These are phyloP conservation scores for Bergia sp. DNA, from an alignment of 92 coral and sea anemone species.

Conservation along the genomic window DNA sequence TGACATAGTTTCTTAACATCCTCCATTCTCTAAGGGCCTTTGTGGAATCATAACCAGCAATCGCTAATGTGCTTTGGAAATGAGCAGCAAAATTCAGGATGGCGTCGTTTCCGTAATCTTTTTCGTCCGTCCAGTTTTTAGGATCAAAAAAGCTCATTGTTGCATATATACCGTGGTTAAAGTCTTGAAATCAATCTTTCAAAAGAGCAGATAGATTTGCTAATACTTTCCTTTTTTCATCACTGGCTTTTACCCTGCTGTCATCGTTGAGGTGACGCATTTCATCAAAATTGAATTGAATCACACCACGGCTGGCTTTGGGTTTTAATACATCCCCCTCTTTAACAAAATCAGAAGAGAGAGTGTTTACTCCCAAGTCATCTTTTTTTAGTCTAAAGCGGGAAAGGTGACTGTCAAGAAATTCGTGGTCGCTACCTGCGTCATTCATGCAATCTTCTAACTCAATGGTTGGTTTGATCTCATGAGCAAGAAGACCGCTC, in stretches of 20 bases:
- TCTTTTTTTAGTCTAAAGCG: conserved; percentile 19
- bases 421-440: not conserved
- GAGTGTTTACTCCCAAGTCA: conserved; percentile 1
- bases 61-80: conserved; percentile 46
- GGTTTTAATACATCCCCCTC: conserved; percentile 33
- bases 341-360: conserved; percentile 23
- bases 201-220: conserved; percentile 22
- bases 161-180: conserved; percentile 14
- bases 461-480: too few species aligned
- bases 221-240: conserved; percentile 12
- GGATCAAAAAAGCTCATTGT: conserved; percentile 34
- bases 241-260: not conserved
- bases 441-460: too few species aligned
- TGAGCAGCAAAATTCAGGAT: conserved; percentile 44
- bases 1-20: conserved; percentile 5
- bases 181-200: conserved; percentile 24
- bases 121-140: conserved; percentile 23
- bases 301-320: not conserved
- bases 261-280: too few species aligned
- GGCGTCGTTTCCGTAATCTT: conserved; percentile 39
- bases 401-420: conserved; percentile 30
- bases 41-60: not conserved
- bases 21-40: conserved; percentile 34
- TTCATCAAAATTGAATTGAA: conserved; percentile 25
- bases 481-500: too few species aligned